Conservation (phyloP, 2,113 vertebrate genomes). For the Lota lota region DNA sequence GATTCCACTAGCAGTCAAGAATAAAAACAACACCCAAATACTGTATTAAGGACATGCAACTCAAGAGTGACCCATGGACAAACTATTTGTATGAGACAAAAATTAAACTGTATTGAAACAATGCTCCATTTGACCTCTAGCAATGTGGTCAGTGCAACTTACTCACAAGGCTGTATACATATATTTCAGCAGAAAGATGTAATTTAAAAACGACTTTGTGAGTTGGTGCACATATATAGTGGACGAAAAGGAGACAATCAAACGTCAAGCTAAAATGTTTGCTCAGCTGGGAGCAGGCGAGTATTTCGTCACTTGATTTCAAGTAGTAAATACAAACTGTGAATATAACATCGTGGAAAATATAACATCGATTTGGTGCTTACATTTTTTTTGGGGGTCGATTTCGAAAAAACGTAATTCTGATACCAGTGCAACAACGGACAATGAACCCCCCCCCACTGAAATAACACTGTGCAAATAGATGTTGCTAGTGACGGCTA, state of each 20-base stretch:
- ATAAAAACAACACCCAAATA: constrained; percentile 19
- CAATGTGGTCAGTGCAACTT: background rate
- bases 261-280: no score
- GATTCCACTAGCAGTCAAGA: constrained; percentile 19
- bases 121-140: constrained; percentile 6
- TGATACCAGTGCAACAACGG: constrained; percentile 11
- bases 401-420: background rate
- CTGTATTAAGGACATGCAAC: constrained; percentile 6
- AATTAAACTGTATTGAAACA: constrained; percentile 37
- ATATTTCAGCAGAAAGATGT: background rate
- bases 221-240: constrained; percentile 16
- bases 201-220: background rate
- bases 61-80: background rate
- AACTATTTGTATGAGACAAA: constrained; percentile 10
- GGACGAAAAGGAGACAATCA: constrained; percentile 10
- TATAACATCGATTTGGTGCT: no score
- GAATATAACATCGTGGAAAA: no score
- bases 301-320: no score
- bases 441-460: constrained; percentile 42
- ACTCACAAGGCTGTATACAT: constrained; percentile 5
- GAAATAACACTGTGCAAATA: constrained; percentile 55
- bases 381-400: no score
- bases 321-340: no score
- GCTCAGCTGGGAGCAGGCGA: no score
- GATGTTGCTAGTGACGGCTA: constrained; percentile 28